Evolutionary conservation across 2,113 vertebrate genomes (phyloP).

Genomic region (Lophotis ruficrista): DNA sequence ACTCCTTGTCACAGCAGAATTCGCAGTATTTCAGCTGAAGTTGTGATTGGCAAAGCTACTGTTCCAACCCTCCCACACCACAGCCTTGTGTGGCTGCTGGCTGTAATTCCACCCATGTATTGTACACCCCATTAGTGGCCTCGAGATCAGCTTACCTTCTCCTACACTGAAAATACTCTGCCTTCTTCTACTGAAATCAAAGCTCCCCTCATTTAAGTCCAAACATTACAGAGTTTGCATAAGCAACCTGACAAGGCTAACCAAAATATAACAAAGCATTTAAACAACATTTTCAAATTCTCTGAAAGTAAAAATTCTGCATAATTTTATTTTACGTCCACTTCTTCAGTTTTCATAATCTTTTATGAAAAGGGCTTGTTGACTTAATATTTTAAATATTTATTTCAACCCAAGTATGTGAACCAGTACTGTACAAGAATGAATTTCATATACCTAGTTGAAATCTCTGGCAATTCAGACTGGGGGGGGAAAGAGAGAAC

Average conservation of each 20-base stretch:
- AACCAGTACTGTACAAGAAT: not conserved
- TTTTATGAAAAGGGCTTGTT: not conserved
- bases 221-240: fast-evolving
- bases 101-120: not conserved
- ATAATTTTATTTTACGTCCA: not conserved
- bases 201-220: not conserved
- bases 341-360: not conserved
- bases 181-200: not conserved
- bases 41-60: not conserved
- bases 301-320: not conserved
- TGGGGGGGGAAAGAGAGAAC: fast-evolving
- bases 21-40: not conserved
- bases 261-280: not conserved
- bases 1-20: not conserved
- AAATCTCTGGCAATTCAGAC: not conserved
- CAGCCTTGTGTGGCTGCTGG: not conserved
- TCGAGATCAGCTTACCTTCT: not conserved
- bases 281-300: not conserved
- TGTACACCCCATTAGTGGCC: not conserved
- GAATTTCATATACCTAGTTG: not conserved
- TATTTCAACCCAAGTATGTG: not conserved
- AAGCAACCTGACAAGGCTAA: not conserved
- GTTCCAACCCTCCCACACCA: not conserved
- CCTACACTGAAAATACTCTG: not conserved
- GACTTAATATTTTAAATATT: not conserved